Evolutionary conservation across 2,888 invertebrate species (phyloP), one percentile per base, ranked within the genome.

Genomic region (Epinotia nisella): DNA sequence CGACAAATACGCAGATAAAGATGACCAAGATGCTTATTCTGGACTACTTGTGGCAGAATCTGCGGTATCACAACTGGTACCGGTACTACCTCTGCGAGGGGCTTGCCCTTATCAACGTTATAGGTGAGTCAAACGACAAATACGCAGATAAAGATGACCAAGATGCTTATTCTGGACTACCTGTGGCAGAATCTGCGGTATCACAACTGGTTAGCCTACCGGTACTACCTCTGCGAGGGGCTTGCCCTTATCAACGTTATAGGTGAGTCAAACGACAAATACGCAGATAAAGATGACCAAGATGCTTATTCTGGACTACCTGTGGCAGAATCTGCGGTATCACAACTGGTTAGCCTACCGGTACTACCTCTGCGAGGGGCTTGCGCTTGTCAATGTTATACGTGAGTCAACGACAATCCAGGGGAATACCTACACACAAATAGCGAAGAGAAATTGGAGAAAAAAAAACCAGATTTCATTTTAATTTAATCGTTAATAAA

Each of bases 181-280:
- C 94, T 98, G 87, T 97, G 97, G 96, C 97, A 97, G 94, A 98
- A 98, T 94, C 95, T 98, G 89, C 91, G 95, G 87, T 95, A 97
- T 93, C 98, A 98, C 95, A 98, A 98, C 94, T 98, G 98, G 98
- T 98, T n/a, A n/a, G n/a, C n/a, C n/a, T n/a, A 98, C 94, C 95
- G 97, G 89, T 98, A 98, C 94, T 98, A 97, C 94, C 95, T 98
- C 21, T 98, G 98, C 94, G 98, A 98, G 93, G 94, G 97, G 82
- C 95, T 98, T 76, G 96, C 98, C 84, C 96, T 98, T 87, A 88
- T 96, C 90, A 98, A 98, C 94, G 98, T 98, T 88, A 95, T 98
- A 94, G 98, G 98, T 98, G 88, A 96, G 96, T 92, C 79, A 19
- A 65, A 53, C 21, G 1, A 2, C 21, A 2, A 24, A 17, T 10